Conservation (phyloP, 2,113 vertebrate genomes). For the Sitta europaea region DNA sequence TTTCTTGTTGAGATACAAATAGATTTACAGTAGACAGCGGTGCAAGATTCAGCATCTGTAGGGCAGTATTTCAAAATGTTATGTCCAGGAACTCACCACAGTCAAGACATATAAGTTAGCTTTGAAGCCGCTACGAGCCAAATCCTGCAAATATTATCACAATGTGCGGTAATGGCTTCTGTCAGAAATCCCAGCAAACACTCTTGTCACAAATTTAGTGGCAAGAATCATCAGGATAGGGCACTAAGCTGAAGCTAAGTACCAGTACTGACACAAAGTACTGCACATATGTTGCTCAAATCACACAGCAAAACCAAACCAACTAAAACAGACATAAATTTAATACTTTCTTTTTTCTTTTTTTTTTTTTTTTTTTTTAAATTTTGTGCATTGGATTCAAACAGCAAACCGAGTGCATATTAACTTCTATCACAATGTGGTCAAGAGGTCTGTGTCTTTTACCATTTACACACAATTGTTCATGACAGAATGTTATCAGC, state of each 20-base stretch:
- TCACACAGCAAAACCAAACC: slow-evolving; percentile 62
- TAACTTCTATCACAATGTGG: slow-evolving; percentile 91
- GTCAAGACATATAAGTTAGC: background rate
- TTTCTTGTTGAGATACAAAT: slow-evolving; percentile 13
- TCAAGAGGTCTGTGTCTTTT: slow-evolving; percentile 90
- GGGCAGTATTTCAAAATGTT: slow-evolving; percentile 6
- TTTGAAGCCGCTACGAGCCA: background rate
- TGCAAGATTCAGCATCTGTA: background rate
- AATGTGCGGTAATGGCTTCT: background rate
- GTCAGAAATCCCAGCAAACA: background rate
- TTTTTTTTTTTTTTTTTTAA: slow-evolving; percentile 61
- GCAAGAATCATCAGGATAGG: background rate
- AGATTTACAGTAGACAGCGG: slow-evolving; percentile 11
- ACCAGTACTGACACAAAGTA: slow-evolving; percentile 27
- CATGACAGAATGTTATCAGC: slow-evolving; percentile 85
- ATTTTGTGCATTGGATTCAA: slow-evolving; percentile 94
- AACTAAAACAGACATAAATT: slow-evolving; percentile 74
- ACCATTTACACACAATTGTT: slow-evolving; percentile 90
- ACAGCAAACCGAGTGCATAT: slow-evolving; percentile 95
- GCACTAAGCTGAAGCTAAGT: background rate
- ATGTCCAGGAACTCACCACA: background rate
- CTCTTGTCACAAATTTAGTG: background rate
- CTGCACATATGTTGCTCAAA: slow-evolving; percentile 1
- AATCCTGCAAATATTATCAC: background rate
- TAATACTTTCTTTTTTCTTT: slow-evolving; percentile 34